Base-by-base conservation (phyloP, 2,797 vertebrate genomes). In the Streptopelia turtur region DNA sequence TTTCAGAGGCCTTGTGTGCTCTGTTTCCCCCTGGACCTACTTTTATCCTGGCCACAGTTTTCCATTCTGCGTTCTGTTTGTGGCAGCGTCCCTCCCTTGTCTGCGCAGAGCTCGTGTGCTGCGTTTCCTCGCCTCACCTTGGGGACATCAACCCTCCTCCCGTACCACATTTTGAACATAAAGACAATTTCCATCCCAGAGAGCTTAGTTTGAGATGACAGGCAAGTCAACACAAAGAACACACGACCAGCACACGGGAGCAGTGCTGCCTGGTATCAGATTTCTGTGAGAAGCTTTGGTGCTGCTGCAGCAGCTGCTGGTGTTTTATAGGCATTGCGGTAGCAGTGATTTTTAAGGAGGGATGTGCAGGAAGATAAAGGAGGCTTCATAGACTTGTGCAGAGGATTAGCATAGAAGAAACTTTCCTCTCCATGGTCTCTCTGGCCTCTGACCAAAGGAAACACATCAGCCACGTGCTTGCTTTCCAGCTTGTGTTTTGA, bases 171-270 rank as follows among this genome's bases (percentile, higher is more conserved):
- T 28, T 25, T 21, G 45, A 25, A 5, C 25, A 9, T 22, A 21
- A 43, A 71, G 13, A 1, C 4, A 11, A 7, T 37, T 85, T 41
- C 33, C 53, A 50, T 5, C 39, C 45, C 8, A 1, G 66, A 25
- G 56, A 61, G 80, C 45, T 83, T 27, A 11, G 27, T 8, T 18
- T 30, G 71, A 63, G 80, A 5, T 16, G 57, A 16, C 56, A 43
- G n/a, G 23, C 39, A 15, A 60, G 39, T 53, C 35, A 41, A 13
- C 72, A 65, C 55, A 3, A 4, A 55, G 52, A 52, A 5, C 41
- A 30, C 27, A 5, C 1, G 31, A 8, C 3, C 37, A 22, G 63
- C 18, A 3, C 0, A 2, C 0, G 1, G 30, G 20, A 61, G 9
- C 31, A 31, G 70, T 4, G 79, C 20, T 16, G 8, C 31, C 33